Evolutionary conservation across 23 tunicate species (phyloP), one percentile per base, ranked within the genome.

Genomic region (Styela plicata): DNA sequence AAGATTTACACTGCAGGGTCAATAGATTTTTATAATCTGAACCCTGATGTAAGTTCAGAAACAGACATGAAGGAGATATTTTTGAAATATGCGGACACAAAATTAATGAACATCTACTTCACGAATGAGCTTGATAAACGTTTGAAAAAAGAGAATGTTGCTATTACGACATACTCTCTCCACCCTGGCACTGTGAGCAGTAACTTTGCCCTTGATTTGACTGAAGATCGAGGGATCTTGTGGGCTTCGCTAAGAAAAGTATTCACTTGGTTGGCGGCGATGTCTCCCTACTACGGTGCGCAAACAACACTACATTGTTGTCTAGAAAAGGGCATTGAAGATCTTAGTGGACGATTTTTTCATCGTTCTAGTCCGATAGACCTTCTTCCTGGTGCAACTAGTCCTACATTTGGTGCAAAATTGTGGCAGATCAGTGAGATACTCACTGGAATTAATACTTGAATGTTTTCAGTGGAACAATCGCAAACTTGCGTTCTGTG

Each of bases 31-130:
- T 36, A 2, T 44, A 52, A 76, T 76, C n/a, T 76, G 53, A 53
- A 76, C 44, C 81, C 81, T 0, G 64, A 44, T 29, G 27, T 53
- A 36, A 44, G 0, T 53, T 1, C 32, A 18, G 44, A 76, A 22
- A 23, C 24, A 10, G 27, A 10, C 13, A 22, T 53, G 1, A 1
- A 1, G 19, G 66, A 1, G 53, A 21, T 44, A 24, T 33, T 76
- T 44, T 19, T 52, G 24, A 27, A 76, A 53, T 76, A 76, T 44
- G 27, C 64, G 16, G 44, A 53, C 81, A 76, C 81, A 10, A 76
- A 76, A 28, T 69, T 76, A 17, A 76, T 76, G 81, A 76, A 76
- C 22, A 28, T 76, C 36, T 76, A 76, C 23, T 76, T 76, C 27
- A 76, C 81, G 5, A 76, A 10, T 25, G 81, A 76, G 53, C 2